Evolutionary conservation across 2,888 invertebrate species (phyloP).

Genomic region (Drosophila recens): DNA sequence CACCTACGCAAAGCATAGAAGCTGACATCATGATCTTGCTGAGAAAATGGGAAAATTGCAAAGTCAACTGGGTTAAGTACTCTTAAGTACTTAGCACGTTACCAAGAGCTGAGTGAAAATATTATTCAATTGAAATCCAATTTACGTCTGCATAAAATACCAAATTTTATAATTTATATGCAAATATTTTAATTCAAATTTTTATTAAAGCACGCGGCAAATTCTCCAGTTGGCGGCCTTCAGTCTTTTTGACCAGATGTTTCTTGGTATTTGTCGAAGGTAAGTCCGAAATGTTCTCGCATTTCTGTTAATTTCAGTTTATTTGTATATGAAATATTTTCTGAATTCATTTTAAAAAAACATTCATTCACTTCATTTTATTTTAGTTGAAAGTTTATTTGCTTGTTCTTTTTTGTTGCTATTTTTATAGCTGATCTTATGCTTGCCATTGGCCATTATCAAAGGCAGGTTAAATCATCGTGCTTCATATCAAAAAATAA

Average conservation of each 20-base stretch:
- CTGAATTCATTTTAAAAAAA: conserved; percentile 8
- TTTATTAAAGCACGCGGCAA: conserved; percentile 5
- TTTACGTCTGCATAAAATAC: not conserved
- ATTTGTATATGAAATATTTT: conserved; percentile 58
- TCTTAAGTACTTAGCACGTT: conserved; percentile 1
- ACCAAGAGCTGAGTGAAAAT: conserved; percentile 1
- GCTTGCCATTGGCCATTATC: conserved; percentile 47
- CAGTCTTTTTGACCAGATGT: conserved; percentile 28
- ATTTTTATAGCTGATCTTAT: conserved; percentile 63
- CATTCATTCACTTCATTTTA: conserved; percentile 15
- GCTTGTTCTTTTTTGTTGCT: conserved; percentile 34
- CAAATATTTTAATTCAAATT: conserved; percentile 5
- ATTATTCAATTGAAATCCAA: conserved; percentile 1
- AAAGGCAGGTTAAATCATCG: conserved; percentile 56
- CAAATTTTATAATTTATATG: not conserved
- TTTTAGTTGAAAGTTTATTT: conserved; percentile 38
- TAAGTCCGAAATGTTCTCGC: conserved; percentile 32
- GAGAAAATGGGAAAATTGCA: conserved; percentile 19
- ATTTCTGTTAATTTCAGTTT: conserved; percentile 40
- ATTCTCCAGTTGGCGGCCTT: conserved; percentile 38
- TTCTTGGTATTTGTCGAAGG: conserved; percentile 37
- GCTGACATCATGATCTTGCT: conserved; percentile 37
- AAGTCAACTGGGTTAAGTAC: conserved; percentile 17
- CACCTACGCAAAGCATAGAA: conserved; percentile 22
- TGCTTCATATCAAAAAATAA: conserved; percentile 43